Conservation (phyloP, 2,113 vertebrate species). For the Plecotus auritus region DNA sequence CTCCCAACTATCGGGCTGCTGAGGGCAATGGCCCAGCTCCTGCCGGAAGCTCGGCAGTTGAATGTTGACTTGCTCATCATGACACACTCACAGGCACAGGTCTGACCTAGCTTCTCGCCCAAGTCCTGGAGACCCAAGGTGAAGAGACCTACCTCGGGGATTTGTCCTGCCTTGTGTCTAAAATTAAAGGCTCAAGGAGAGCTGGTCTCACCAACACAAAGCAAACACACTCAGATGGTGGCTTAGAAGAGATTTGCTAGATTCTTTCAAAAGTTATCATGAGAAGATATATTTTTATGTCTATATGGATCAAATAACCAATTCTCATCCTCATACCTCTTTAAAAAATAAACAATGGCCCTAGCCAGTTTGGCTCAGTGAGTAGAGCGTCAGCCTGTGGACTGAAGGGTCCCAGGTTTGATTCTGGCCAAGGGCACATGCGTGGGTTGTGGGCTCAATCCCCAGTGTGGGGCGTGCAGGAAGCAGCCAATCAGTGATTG, state of each 20-base stretch:
- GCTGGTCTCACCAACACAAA: neutral
- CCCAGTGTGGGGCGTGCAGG: no score
- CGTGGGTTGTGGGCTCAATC: no score
- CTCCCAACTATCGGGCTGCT: neutral
- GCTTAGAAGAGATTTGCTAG: neutral
- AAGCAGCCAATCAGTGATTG: no score
- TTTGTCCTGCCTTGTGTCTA: neutral
- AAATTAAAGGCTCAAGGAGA: neutral
- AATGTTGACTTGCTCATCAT: neutral
- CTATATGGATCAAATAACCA: neutral
- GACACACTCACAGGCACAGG: neutral
- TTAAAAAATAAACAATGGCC: neutral
- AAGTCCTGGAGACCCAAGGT: neutral
- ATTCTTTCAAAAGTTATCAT: neutral
- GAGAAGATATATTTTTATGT: neutral
- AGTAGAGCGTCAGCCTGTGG: no score
- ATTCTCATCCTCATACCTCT: neutral
- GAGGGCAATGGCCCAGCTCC: neutral
- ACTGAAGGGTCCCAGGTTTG: no score
- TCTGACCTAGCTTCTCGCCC: neutral
- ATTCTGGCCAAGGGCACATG: no score
- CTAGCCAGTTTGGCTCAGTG: no score
- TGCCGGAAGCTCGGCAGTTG: neutral
- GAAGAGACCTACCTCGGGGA: neutral
- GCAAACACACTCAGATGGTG: neutral